Conservation (phyloP, 2,113 vertebrate species). For the Cyphomyrus plagiostoma region DNA sequence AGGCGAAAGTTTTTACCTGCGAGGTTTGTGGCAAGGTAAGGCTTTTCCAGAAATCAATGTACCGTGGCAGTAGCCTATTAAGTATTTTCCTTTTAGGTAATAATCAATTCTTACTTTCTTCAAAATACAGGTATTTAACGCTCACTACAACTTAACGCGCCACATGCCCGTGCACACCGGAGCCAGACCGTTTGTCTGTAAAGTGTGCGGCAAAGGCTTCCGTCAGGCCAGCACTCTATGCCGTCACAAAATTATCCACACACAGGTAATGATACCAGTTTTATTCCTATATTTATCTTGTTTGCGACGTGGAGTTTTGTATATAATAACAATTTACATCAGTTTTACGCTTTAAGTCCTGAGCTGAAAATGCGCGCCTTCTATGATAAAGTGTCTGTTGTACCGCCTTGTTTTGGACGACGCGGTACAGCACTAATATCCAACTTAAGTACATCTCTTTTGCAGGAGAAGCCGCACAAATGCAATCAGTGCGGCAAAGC, state of each 20-base stretch:
- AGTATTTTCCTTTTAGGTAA: neutral
- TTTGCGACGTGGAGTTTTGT: neutral
- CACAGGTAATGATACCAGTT: conserved; percentile 69
- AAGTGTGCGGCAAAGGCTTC: conserved; percentile 95
- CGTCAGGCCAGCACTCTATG: conserved; percentile 93
- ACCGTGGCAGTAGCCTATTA: neutral
- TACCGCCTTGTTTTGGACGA: neutral
- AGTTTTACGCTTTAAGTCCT: neutral
- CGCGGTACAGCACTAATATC: too few species aligned
- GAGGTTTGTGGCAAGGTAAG: conserved; percentile 97
- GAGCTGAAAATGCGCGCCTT: neutral
- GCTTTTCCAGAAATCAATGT: conserved; percentile 14
- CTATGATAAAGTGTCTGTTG: neutral
- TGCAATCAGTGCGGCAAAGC: conserved; percentile 98
- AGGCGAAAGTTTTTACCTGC: conserved; percentile 96
- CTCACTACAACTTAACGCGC: conserved; percentile 93
- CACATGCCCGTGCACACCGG: conserved; percentile 98
- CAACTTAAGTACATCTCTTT: neutral
- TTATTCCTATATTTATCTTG: neutral
- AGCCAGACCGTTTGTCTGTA: conserved; percentile 92
- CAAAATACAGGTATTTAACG: conserved; percentile 78
- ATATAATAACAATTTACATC: neutral
- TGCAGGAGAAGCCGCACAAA: conserved; percentile 96
- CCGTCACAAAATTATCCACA: conserved; percentile 94
- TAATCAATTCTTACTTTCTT: neutral